A percentile compares a stretch with the other conserved stretches of the same genome.
Conservation (phyloP, 2,888 invertebrate genomes). For the Diloba caeruleocephala region DNA sequence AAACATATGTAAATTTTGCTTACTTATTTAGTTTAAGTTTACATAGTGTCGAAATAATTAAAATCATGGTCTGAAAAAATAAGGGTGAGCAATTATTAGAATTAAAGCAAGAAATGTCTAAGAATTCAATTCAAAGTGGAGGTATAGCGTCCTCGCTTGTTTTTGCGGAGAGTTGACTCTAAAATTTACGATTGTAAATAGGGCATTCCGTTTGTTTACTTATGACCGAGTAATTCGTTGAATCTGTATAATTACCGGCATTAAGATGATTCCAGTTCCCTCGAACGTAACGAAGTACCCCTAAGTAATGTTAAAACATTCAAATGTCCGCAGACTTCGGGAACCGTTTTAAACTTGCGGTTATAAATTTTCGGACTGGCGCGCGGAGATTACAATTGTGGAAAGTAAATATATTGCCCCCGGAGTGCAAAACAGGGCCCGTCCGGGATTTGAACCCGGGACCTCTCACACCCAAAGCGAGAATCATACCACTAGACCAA, state of each 20-base stretch:
- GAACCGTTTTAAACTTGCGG: constrained; percentile 73
- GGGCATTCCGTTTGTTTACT: constrained; percentile 86
- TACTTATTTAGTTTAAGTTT: no score
- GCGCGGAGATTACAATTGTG: constrained; percentile 69
- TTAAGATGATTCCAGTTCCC: constrained; percentile 87
- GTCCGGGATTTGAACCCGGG: constrained; percentile 85
- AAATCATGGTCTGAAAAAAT: no score
- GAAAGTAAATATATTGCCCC: constrained; percentile 68
- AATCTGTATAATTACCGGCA: constrained; percentile 89
- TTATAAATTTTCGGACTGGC: constrained; percentile 79
- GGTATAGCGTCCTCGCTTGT: constrained; percentile 23
- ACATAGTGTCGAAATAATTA: no score
- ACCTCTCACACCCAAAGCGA: constrained; percentile 88
- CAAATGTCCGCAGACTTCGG: constrained; percentile 80
- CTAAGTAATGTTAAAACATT: constrained; percentile 86
- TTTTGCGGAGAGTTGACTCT: constrained; percentile 44
- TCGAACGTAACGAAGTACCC: constrained; percentile 73
- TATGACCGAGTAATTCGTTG: constrained; percentile 87
- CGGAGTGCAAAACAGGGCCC: constrained; percentile 66
- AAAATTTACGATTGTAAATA: constrained; percentile 88
- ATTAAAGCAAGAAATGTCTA: constrained; percentile 9
- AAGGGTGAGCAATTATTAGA: not conserved
- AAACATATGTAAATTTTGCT: no score
- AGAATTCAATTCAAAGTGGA: constrained; percentile 37
- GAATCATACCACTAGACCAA: constrained; percentile 89